Conservation (phyloP, 1,140 invertebrate genomes). For the Brachystomella parvula region DNA sequence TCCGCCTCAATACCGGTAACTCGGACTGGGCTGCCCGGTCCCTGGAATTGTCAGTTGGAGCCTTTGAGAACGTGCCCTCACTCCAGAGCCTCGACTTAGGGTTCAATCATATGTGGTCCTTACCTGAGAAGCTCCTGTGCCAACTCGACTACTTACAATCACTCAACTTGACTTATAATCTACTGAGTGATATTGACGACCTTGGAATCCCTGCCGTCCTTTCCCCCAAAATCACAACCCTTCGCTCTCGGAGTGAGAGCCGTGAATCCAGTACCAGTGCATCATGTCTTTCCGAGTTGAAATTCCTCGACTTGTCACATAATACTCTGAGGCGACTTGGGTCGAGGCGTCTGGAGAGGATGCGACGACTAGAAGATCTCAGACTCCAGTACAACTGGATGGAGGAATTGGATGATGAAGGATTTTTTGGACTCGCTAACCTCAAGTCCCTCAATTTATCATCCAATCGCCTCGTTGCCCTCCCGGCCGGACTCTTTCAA, state of each 20-base stretch:
- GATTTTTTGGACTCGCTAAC: conserved; percentile 57
- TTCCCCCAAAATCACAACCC: conserved; percentile 25
- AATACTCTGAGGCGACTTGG: conserved; percentile 60
- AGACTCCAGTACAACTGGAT: conserved; percentile 66
- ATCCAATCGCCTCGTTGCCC: conserved; percentile 62
- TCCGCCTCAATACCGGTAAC: conserved; percentile 65
- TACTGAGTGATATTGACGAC: conserved; percentile 63
- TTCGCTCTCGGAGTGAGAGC: conserved; percentile 36
- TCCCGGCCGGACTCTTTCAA: conserved; percentile 65
- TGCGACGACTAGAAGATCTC: conserved; percentile 57
- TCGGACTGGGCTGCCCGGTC: conserved; percentile 70
- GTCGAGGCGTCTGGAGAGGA: conserved; percentile 50
- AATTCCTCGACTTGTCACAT: conserved; percentile 62
- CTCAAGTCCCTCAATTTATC: conserved; percentile 65
- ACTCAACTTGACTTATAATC: conserved; percentile 69
- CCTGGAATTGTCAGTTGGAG: conserved; percentile 61
- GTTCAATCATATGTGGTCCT: conserved; percentile 70
- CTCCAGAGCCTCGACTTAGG: conserved; percentile 62
- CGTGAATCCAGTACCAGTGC: conserved; percentile 37
- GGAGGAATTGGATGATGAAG: conserved; percentile 59
- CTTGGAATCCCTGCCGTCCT: conserved; percentile 57
- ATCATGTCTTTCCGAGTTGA: conserved; percentile 46
- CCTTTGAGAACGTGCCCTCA: conserved; percentile 58
- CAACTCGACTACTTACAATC: conserved; percentile 57
- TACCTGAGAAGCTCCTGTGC: conserved; percentile 65